Evolutionary conservation across 2,888 invertebrate species (phyloP), one percentile per base, ranked within the genome.

Genomic region (Smittia sp.): DNA sequence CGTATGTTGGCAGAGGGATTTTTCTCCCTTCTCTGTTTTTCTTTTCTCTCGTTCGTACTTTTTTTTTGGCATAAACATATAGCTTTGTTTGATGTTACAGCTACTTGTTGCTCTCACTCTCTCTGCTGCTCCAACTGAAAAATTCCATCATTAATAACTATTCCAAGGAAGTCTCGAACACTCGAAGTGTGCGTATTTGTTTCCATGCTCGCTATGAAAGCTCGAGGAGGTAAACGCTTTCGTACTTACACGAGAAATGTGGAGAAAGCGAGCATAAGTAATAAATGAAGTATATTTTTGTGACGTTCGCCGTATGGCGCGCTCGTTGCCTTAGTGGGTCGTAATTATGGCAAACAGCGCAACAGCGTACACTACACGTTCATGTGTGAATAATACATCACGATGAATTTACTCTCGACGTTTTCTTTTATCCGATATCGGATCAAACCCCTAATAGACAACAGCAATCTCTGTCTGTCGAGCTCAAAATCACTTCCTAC

Each of bases 21-120:
- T 58, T 58, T 22, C 22, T 46, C 46, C 46, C 58, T 22, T 58
- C 22, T 58, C 58, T 15, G 46, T 15, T 58, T 58, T 58, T 22
- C 32, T 62, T 18, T 32, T 72, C 52, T 62, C 22, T 62, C 18
- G 38, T 62, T 58, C 32, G 18, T 69, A 52, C 18, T 20, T 63
- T 25, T 41, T 41, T 46, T 41, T 68, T 11, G 41, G 68, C 68
- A 70, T 69, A 70, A 72, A 72, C 72, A 73, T 25, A 39, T 39
- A 67, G 41, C 46, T 38, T 67, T 38, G 24, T 63, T 73, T 73
- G 63, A 65, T 73, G 46, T 46, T 73, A 73, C 73, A 73, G 73
- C 73, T 73, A 73, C 73, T 73, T 73, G 73, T 73, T 73, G 73
- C 73, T 73, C 52, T 63, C 58, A n/a, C 41, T 70, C 25, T 18